A percentile compares a stretch with the other conserved stretches of the same genome.
Evolutionary conservation across 2,113 vertebrate species (phyloP).

Genomic region (Dolichotis patagonum): DNA sequence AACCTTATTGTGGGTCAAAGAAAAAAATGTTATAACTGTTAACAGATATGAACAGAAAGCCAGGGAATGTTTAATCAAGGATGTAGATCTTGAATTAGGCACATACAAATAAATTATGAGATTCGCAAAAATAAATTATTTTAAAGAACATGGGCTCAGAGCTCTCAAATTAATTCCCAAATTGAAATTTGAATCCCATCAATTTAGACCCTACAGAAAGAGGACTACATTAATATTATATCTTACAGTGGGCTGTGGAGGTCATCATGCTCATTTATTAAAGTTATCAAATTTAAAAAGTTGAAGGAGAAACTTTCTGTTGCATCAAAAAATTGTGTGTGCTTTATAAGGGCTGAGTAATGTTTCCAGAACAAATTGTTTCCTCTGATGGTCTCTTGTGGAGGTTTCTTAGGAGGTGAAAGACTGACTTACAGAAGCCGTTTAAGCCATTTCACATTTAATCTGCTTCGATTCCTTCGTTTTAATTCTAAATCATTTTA

Average conservation of each 20-base stretch:
- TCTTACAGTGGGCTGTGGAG: neutral
- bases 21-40: neutral
- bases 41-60: neutral
- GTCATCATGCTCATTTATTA: neutral
- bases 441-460: conserved; percentile 41
- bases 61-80: neutral
- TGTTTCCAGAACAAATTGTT: neutral
- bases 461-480: conserved; percentile 40
- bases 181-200: neutral
- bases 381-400: neutral
- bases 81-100: neutral
- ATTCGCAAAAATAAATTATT: neutral
- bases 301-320: neutral
- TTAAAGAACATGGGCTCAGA: conserved; percentile 6
- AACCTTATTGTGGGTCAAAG: neutral
- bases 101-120: neutral
- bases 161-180: neutral
- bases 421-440: neutral
- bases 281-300: neutral
- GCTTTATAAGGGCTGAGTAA: neutral
- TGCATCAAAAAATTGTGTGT: neutral
- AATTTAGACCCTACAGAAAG: neutral
- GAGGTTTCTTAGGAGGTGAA: conserved; percentile 13
- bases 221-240: neutral
- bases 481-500: conserved; percentile 72